Evolutionary conservation across 1,140 invertebrate genomes (phyloP).

Genomic region (Dicyema japonicum): DNA sequence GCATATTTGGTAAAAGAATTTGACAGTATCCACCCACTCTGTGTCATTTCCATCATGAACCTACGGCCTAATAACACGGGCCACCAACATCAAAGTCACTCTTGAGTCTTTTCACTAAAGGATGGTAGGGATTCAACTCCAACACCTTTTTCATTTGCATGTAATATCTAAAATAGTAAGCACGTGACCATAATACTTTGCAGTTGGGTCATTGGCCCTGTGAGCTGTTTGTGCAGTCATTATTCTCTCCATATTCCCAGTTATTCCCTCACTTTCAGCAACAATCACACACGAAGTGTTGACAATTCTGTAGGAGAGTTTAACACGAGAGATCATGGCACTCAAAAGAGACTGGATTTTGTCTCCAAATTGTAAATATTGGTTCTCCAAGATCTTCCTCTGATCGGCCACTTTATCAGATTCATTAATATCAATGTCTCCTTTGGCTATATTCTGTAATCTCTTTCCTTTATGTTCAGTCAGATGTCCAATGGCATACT

Average conservation of each 20-base stretch:
- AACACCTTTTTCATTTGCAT: constrained; percentile 77
- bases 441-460: constrained; percentile 97
- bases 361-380: too few species aligned
- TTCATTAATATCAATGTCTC: constrained; percentile 50
- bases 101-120: constrained; percentile 58
- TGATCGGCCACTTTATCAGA: constrained; percentile 44
- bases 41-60: constrained; percentile 38
- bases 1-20: constrained; percentile 56
- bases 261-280: constrained; percentile 76
- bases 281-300: constrained; percentile 75
- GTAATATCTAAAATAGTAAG: constrained; percentile 33
- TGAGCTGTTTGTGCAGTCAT: constrained; percentile 80
- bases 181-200: constrained; percentile 26
- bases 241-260: constrained; percentile 89
- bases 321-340: constrained; percentile 8
- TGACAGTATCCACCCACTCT: constrained; percentile 49
- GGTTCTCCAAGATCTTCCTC: constrained; percentile 38
- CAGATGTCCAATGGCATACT: constrained; percentile 71
- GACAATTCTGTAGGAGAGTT: constrained; percentile 54
- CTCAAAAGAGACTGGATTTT: constrained; percentile 5
- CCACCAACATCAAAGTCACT: constrained; percentile 29
- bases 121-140: constrained; percentile 87
- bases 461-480: constrained; percentile 98
- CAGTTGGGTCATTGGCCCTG: constrained; percentile 60
- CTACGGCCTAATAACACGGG: constrained; percentile 7